Percentiles rank a stretch among this genome's conserved stretches.
Conservation (phyloP, 2,113 vertebrate species). For the Eclectus roratus region DNA sequence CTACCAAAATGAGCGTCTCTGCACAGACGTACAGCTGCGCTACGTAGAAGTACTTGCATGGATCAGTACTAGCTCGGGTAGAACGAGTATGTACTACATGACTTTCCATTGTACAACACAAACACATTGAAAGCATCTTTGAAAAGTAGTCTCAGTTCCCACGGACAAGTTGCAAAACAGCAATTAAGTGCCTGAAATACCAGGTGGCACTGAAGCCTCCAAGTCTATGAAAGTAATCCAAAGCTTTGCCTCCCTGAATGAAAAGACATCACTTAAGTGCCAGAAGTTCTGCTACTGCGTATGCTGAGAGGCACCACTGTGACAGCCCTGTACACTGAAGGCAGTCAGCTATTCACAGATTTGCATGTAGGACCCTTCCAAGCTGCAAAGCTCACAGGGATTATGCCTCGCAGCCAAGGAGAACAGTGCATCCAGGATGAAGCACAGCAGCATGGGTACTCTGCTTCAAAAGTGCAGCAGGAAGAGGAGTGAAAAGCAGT, state of each 20-base stretch:
- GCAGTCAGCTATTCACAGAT: background rate
- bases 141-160: slow-evolving; percentile 27
- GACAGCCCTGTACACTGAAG: background rate
- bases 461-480: background rate
- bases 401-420: background rate
- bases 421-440: background rate
- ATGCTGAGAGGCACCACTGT: background rate
- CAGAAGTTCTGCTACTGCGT: background rate
- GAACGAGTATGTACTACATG: slow-evolving; percentile 12
- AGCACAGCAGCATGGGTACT: background rate
- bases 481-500: background rate
- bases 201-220: slow-evolving; percentile 21
- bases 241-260: slow-evolving; percentile 23
- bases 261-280: background rate
- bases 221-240: slow-evolving; percentile 3
- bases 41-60: background rate
- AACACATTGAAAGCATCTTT: slow-evolving; percentile 25
- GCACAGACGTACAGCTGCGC: background rate
- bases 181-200: slow-evolving; percentile 41
- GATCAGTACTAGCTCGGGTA: slow-evolving; percentile 27
- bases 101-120: slow-evolving; percentile 26
- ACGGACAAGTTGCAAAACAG: slow-evolving; percentile 43
- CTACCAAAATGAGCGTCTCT: background rate
- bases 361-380: background rate
- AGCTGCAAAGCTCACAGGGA: background rate